Conservation (phyloP, 2,888 invertebrate species). For the Agrochola lychnidis region DNA sequence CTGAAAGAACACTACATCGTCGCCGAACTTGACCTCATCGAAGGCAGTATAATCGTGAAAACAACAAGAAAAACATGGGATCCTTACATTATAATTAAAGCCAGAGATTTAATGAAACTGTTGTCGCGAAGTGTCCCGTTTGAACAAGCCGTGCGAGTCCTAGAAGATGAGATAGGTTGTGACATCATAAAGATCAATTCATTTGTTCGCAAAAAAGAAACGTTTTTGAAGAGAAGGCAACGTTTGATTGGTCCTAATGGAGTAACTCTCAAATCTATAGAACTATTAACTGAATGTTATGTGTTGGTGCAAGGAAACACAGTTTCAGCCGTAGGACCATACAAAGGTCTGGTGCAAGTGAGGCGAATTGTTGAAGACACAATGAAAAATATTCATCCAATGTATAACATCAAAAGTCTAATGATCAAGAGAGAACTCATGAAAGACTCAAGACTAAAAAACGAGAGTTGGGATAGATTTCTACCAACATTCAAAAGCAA, state of each 20-base stretch:
- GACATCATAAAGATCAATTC: slow-evolving; percentile 99
- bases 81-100: slow-evolving; percentile 98
- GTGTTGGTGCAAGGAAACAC: slow-evolving; percentile 99
- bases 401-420: slow-evolving; percentile 98
- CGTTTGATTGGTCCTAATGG: slow-evolving; percentile 99
- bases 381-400: slow-evolving; percentile 99
- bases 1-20: slow-evolving; percentile 94
- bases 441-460: slow-evolving; percentile 97
- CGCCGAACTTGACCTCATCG: slow-evolving; percentile 97
- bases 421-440: slow-evolving; percentile 99
- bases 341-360: slow-evolving; percentile 96
- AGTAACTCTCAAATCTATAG: slow-evolving; percentile 99
- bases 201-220: slow-evolving; percentile 96
- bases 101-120: slow-evolving; percentile 98
- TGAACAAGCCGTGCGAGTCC: slow-evolving; percentile 97
- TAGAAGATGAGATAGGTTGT: slow-evolving; percentile 97
- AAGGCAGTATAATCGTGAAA: slow-evolving; percentile 98
- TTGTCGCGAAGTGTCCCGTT: slow-evolving; percentile 98
- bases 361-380: slow-evolving; percentile 98
- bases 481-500: slow-evolving; percentile 97
- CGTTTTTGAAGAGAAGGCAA: slow-evolving; percentile 98
- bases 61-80: slow-evolving; percentile 99
- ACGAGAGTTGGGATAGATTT: slow-evolving; percentile 99
- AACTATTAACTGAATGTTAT: slow-evolving; percentile 98
- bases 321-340: slow-evolving; percentile 98